Evolutionary conservation across 2,888 invertebrate species (phyloP), one percentile per base, ranked within the genome.

Genomic region (Hanleya hanleyi): DNA sequence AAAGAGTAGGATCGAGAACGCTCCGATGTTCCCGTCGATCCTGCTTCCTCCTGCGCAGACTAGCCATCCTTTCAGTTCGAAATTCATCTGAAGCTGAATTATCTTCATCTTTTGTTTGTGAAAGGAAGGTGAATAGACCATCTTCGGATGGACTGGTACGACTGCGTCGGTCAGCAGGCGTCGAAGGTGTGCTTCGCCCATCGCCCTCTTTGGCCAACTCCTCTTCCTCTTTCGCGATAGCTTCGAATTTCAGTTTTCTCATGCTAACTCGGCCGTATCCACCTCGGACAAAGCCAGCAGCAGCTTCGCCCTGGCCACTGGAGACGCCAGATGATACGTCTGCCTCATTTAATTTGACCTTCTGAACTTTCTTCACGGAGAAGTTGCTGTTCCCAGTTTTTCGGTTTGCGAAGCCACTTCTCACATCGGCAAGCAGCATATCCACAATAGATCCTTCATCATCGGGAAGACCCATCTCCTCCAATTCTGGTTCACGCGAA

Each of bases 391-490:
- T 84, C 6, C 78, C 83, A 68, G 80, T 81, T 57, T 83, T 85
- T 67, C 84, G 80, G 66, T 81, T 80, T 1, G 81, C 81, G 71
- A 86, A 88, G 36, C 89, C 88, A 71, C 84, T 86, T 62, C 87
- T 76, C 32, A 89, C 88, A 72, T 89, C 87, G 18, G 87, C 87
- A 41, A 88, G 80, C 29, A 88, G 77, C 77, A 84, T 81, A 65
- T 89, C 88, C n/a, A 89, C 86, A 64, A 88, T 88, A 61, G 83
- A 84, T 6, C 84, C 84, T 38, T 84, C 82, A 6, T 77, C 81
- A 18, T 84, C 81, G 7, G 41, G 68, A 1, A 70, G 75, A 5
- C 29, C 57, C n/a, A n/a, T n/a, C 12, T 22, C 29, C 7, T 57
- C 57, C 1, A 29, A 4, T 15, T 57, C 22, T 4, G 2, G 4